phyloP scores from a whole-genome alignment of 2,113 vertebrate species.

The Serilophus lunatus region DNA sequence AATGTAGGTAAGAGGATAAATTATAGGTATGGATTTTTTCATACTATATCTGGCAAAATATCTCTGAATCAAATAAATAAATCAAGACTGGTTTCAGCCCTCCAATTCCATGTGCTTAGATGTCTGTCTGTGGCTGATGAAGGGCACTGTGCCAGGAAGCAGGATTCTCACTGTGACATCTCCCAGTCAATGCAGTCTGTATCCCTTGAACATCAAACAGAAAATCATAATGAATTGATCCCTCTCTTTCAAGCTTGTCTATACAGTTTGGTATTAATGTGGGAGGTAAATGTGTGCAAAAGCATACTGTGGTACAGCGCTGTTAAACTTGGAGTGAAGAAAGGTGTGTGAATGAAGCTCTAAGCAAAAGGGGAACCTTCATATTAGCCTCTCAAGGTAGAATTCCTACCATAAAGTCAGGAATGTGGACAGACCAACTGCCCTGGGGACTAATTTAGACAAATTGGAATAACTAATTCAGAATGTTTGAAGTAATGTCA shows the following conservation, averaged over 20 bases:
- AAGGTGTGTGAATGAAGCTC: neutral
- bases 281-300: neutral
- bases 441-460: neutral
- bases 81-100: neutral
- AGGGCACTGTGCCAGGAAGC: neutral
- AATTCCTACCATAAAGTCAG: neutral
- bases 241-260: neutral
- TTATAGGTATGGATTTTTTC: neutral
- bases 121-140: constrained; percentile 21
- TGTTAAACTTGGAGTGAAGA: neutral
- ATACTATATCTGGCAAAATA: neutral
- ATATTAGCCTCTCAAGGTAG: neutral
- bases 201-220: neutral
- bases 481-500: neutral
- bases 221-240: neutral
- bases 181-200: neutral
- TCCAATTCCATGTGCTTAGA: neutral
- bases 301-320: neutral
- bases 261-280: neutral
- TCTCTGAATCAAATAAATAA: constrained; percentile 10
- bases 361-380: neutral
- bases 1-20: neutral
- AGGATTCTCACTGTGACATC: neutral
- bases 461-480: neutral
- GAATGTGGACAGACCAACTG: neutral